Evolutionary conservation across 2,797 vertebrate genomes (phyloP).

Genomic region (Podarcis lilfordi): DNA sequence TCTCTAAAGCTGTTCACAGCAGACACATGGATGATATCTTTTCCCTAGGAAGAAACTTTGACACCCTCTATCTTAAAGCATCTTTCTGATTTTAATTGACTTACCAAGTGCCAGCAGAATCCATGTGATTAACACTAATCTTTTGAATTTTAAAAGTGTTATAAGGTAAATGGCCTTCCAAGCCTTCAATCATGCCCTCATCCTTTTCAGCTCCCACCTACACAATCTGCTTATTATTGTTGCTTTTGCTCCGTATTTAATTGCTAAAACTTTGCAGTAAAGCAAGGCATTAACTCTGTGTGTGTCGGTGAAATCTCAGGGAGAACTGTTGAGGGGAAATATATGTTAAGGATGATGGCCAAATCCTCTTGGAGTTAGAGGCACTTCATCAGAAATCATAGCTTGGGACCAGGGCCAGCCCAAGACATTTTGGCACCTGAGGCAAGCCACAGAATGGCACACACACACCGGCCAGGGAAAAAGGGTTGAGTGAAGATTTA

Average conservation of each 20-base stretch:
- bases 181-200: slow-evolving; percentile 11
- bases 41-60: slow-evolving; percentile 60
- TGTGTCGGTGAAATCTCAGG: background rate
- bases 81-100: slow-evolving; percentile 72
- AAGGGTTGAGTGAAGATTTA: too few relatives aligned
- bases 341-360: background rate
- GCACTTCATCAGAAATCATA: background rate
- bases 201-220: slow-evolving; percentile 8
- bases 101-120: slow-evolving; percentile 65
- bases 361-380: background rate
- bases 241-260: slow-evolving; percentile 10
- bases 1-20: slow-evolving; percentile 71
- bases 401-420: background rate
- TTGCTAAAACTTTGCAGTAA: slow-evolving; percentile 29
- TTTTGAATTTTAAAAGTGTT: slow-evolving; percentile 52
- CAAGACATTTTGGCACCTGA: too few relatives aligned
- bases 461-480: too few relatives aligned
- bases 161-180: slow-evolving; percentile 43
- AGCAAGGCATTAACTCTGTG: slow-evolving; percentile 31
- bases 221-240: slow-evolving; percentile 25
- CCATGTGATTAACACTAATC: slow-evolving; percentile 60
- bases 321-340: background rate
- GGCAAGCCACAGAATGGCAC: too few relatives aligned
- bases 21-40: slow-evolving; percentile 66
- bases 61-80: slow-evolving; percentile 67